Conservation (phyloP, 2,113 vertebrate species). For the human region GRCh38 chr7:25659001-25659500, state of each 20-base stretch:
- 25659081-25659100: background rate
- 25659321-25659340: background rate
- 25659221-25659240: slow-evolving; percentile 13
- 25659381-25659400: background rate
- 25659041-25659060: background rate
- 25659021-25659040: background rate
- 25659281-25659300: background rate
- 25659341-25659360: slow-evolving; percentile 44
- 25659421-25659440: background rate
- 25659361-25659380: slow-evolving; percentile 1
- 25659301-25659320: background rate
- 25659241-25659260: background rate
- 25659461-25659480: background rate
- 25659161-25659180: background rate
- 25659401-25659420: slow-evolving; percentile 1
- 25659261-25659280: background rate
- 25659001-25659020: background rate
- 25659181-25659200: background rate
- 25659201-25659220: background rate
- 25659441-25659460: background rate
- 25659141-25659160: background rate
- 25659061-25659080: slow-evolving; percentile 39
- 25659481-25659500: background rate
- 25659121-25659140: background rate
- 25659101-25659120: background rate